These are phyloP conservation scores for Brotula barbata DNA, from an alignment of 2,797 vertebrate genomes.

Conservation along the genomic window DNA sequence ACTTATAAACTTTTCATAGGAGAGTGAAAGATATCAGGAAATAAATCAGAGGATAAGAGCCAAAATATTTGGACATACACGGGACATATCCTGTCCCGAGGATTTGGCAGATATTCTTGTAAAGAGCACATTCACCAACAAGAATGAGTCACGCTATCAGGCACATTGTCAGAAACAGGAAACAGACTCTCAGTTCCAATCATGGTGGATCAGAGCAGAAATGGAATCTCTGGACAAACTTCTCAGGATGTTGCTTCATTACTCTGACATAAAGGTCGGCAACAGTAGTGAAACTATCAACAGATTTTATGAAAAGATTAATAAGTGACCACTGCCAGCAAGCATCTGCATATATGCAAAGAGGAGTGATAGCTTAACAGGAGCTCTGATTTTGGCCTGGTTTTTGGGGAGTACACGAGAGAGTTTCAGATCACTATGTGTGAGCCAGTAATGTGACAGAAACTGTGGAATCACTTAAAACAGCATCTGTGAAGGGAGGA, in stretches of 20 bases:
- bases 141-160: conserved; percentile 26
- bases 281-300: not conserved
- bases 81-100: not conserved
- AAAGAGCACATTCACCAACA: not conserved
- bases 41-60: not conserved
- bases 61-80: not conserved
- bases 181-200: conserved; percentile 34
- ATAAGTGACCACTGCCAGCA: not conserved
- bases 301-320: conserved; percentile 3
- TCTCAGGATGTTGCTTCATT: conserved; percentile 23
- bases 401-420: not conserved
- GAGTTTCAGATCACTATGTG: not conserved
- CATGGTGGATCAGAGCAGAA: conserved; percentile 35
- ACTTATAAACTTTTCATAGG: too few species aligned
- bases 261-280: conserved; percentile 17
- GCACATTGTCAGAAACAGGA: conserved; percentile 36
- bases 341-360: not conserved
- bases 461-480: conserved; percentile 9
- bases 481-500: conserved; percentile 48
- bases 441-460: not conserved
- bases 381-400: not conserved
- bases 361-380: not conserved
- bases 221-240: conserved; percentile 26
- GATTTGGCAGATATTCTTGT: not conserved
- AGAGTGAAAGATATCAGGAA: too few species aligned